Evolutionary conservation across 2,797 vertebrate genomes (phyloP), one percentile per base, ranked within the genome.

Genomic region (Poliocrania exsul): DNA sequence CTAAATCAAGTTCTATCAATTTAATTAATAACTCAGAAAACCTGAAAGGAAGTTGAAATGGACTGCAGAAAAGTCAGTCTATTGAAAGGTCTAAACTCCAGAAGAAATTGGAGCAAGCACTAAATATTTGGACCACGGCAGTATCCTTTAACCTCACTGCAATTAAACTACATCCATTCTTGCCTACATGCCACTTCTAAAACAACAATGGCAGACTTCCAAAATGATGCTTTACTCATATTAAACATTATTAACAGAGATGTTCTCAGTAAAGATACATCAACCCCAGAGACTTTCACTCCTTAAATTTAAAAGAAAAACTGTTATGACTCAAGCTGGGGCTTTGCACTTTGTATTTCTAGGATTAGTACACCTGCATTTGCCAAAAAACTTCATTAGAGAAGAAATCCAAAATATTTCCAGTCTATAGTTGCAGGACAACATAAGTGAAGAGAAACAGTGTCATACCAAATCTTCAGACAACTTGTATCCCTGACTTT

Each of bases 261-360:
- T 53, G 35, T 42, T 86, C 53, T 86, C 92, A 49, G 57, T 50
- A 73, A 85, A 88, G 56, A 80, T 19, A 47, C 5, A 75, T 47
- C 58, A 85, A 61, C 24, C 14, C 25, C 19, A 14, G 25, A 82
- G 53, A 64, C 57, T 51, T 8, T 91, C 51, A 62, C 21, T 44
- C 25, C 26, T 92, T 66, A 80, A 91, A 90, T 93, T 81, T 40
- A 64, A 73, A 85, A 88, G 31, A n/a, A 75, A 73, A 88, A 67
- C 53, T 42, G 77, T 10, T 56, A 61, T 31, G 58, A 53, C 25
- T 89, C 29, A 67, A 79, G 31, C 18, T 47, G 31, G 20, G 37
- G 50, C 38, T 11, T 6, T 38, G 53, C 6, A 40, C 69, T 92
- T 91, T 21, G 12, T 33, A 56, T 58, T 94, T 90, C 35, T 51